Evolutionary conservation across 2,888 invertebrate species (phyloP), one percentile per base, ranked within the genome.

Genomic region (Idaea aversata): DNA sequence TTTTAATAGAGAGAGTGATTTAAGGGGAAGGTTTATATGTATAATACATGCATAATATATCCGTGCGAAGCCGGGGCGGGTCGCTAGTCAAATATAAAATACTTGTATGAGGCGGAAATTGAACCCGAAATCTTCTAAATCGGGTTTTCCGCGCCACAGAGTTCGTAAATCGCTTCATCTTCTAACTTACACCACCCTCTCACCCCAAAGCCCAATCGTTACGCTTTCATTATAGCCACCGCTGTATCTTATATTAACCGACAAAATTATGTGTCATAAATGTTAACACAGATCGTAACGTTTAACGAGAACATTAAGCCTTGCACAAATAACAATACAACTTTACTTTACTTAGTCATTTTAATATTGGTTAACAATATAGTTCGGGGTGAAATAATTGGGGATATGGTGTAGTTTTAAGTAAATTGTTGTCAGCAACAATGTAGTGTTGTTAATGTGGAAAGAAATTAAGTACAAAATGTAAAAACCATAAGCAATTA

Each of bases 181-280:
- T 66, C 62, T 66, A 0, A 5, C 70, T 69, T 74, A 67, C 13
- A 70, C 80, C 78, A 72, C 64, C 36, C 62, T 6, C 65, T 81
- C 78, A 74, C 82, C 82, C 82, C 75, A 83, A 86, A 87, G 85
- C 87, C 75, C 81, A 78, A 81, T 86, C 84, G 82, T 84, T 85
- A 79, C 75, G 86, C 82, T 82, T 82, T 85, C 85, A 88, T 87
- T 84, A 85, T 82, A 80, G 87, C 88, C 88, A 87, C 89, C 83
- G 83, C 82, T 78, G 79, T 79, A 78, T 78, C 78, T 73, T 75
- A 78, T 82, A 80, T 83, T 84, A 85, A 79, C 79, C 83, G 79
- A 78, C 82, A 85, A 88, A 90, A 91, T 92, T 92, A 91, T 87
- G 86, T 87, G 88, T 87, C 89, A 87, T 92, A 91, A 92, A 88